A percentile compares a stretch with the other conserved stretches of the same genome.
Evolutionary conservation across 1,140 invertebrate species (phyloP).

Genomic region (Drosophila hydei): DNA sequence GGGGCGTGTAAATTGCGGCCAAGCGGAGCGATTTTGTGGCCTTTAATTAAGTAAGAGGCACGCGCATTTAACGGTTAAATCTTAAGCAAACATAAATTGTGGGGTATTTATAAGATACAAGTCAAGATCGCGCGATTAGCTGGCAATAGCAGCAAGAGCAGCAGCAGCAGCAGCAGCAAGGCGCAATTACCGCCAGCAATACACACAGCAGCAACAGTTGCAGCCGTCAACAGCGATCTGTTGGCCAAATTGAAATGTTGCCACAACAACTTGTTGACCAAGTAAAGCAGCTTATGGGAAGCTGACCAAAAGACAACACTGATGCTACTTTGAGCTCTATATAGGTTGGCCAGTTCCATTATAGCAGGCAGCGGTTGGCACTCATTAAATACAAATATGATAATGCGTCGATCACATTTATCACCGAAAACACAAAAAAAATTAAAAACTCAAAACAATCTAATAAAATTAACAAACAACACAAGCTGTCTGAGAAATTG

Average conservation of each 20-base stretch:
- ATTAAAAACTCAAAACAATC: conserved; percentile 38
- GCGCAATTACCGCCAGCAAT: conserved; percentile 35
- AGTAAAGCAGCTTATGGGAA: conserved; percentile 17
- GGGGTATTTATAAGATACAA: conserved; percentile 74
- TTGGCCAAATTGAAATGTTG: conserved; percentile 51
- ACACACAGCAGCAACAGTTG: neutral
- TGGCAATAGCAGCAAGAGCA: conserved; percentile 8
- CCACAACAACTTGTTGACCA: conserved; percentile 22
- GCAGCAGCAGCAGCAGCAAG: conserved; percentile 14
- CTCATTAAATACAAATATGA: conserved; percentile 26
- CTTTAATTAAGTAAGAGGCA: conserved; percentile 54
- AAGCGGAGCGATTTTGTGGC: conserved; percentile 30
- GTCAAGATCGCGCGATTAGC: conserved; percentile 68
- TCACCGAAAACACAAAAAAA: conserved; percentile 17
- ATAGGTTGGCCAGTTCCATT: conserved; percentile 36
- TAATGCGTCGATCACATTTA: conserved; percentile 48
- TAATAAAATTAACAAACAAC: conserved; percentile 4
- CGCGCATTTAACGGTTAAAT: conserved; percentile 68
- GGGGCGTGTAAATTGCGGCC: conserved; percentile 62
- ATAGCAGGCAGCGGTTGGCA: conserved; percentile 21
- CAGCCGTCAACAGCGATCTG: conserved; percentile 29
- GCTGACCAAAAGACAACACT: conserved; percentile 13
- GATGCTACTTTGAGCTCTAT: conserved; percentile 27
- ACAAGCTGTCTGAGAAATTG: conserved; percentile 40
- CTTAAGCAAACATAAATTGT: conserved; percentile 79